Base-by-base conservation (phyloP, 2,888 invertebrate species). In the Octodonta nipae region DNA sequence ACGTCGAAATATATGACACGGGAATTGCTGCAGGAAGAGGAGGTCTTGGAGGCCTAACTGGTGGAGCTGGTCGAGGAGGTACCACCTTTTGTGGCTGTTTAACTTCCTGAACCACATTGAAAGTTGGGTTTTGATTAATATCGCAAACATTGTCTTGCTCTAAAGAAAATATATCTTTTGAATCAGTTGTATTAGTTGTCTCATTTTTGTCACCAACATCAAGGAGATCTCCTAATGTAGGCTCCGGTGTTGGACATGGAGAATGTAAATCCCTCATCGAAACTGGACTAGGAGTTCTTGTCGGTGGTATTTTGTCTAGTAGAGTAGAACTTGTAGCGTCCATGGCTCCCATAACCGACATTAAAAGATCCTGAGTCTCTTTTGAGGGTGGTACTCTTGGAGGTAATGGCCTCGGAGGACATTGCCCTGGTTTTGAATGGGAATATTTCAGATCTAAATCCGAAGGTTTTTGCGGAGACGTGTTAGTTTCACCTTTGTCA, bases 311-410 rank as follows among this genome's bases (percentile, higher is more conserved):
- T 37, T 86, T 75, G 45, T 86, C 84, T 34, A 88, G 60, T 32
- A 89, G 63, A 52, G 85, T 80, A 3, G 82, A 79, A 46, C 87
- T 87, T 0, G 86, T 83, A 30, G 84, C 83, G 52, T 89, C 86
- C 76, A 88, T 75, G 34, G 84, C 85, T 2, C 84, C 87, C 20
- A 88, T 86, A 1, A 88, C 87, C 16, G 82, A 83, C 44, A 81
- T 70, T 28, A 88, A 78, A 13, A 89, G 65, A 52, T 86, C 84
- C 63, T 87, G 84, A 0, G 88, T 88, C 58, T 84, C 82, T 40
- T 78, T 73, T 0, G 80, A 75, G 13, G 80, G 71, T 3, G 77
- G 75, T 10, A 75, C 71, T 2, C 68, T 55, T 1, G 70, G 64
- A 22, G 70, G 70, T 13, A 49, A 49, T 3, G 51, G 51, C 37